Percentiles rank a stretch among this genome's conserved stretches.
These are phyloP conservation scores for Acanthurus lineatus DNA, from an alignment of 2,797 vertebrate species.

Conservation along the genomic window DNA sequence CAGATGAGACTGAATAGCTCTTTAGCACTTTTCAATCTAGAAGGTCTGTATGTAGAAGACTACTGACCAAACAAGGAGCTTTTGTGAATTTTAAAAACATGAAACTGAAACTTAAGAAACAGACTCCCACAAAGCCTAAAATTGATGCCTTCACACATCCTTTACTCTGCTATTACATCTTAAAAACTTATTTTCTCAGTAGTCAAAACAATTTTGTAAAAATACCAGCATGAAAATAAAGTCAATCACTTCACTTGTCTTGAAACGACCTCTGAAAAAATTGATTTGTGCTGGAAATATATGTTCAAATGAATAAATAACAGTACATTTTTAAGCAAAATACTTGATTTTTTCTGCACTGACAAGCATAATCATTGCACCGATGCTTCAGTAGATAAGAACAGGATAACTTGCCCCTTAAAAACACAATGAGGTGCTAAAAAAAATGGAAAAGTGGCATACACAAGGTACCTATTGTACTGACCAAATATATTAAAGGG, in stretches of 20 bases:
- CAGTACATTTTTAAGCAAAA: background rate
- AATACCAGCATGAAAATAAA: background rate
- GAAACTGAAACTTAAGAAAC: constrained; percentile 7
- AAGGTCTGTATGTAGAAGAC: constrained; percentile 29
- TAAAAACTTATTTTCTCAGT: background rate
- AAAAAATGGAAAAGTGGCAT: background rate
- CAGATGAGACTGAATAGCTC: constrained; percentile 23
- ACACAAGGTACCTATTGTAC: constrained; percentile 27
- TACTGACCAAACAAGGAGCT: constrained; percentile 6
- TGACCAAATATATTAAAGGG: constrained; percentile 53
- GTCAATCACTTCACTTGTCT: background rate
- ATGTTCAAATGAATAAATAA: background rate
- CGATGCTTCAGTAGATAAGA: constrained; percentile 4
- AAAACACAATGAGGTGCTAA: constrained; percentile 5
- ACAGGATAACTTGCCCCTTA: background rate
- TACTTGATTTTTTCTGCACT: background rate
- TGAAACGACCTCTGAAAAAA: background rate
- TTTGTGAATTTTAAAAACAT: constrained; percentile 18
- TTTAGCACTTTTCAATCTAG: constrained; percentile 16
- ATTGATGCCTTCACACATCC: background rate
- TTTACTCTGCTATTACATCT: background rate
- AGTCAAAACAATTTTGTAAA: background rate
- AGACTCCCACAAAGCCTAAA: background rate
- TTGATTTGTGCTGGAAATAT: background rate
- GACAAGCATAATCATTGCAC: background rate